Conservation (phyloP, 2,888 invertebrate genomes). For the Bellardia pandia region DNA sequence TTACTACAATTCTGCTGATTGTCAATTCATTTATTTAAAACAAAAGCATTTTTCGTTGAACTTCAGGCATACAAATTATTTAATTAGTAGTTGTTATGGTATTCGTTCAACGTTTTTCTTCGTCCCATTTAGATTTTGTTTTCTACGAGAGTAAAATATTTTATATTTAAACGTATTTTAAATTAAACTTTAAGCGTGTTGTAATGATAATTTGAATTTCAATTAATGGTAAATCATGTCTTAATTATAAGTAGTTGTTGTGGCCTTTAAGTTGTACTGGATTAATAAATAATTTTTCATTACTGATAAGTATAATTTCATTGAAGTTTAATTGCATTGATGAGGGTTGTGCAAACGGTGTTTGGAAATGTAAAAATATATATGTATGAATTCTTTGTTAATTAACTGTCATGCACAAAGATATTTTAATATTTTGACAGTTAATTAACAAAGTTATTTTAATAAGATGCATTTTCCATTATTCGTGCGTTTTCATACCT, state of each 20-base stretch:
- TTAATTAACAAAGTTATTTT: too few relatives aligned
- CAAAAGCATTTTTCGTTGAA: slow-evolving; percentile 5
- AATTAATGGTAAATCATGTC: background rate
- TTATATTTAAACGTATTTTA: slow-evolving; percentile 12
- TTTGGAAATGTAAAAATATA: too few relatives aligned
- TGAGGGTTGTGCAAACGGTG: background rate
- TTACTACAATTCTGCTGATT: slow-evolving; percentile 9
- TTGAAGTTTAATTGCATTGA: background rate
- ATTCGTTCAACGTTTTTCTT: slow-evolving; percentile 5
- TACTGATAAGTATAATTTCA: background rate
- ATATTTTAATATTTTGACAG: too few relatives aligned
- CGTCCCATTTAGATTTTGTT: slow-evolving; percentile 1
- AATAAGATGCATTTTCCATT: too few relatives aligned
- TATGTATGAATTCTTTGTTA: too few relatives aligned
- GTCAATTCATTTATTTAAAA: slow-evolving; percentile 32
- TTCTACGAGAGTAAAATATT: background rate
- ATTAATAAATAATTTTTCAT: slow-evolving; percentile 5
- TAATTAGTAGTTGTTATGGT: slow-evolving; percentile 62
- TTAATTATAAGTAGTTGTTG: background rate
- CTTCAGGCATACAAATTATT: slow-evolving; percentile 63
- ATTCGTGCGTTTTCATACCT: too few relatives aligned
- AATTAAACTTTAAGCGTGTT: slow-evolving; percentile 29
- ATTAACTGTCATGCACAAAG: too few relatives aligned
- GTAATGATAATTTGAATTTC: slow-evolving; percentile 32
- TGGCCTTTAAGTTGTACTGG: background rate